These are phyloP conservation scores for Phenganax stokvisi DNA, from an alignment of 92 coral and sea anemone species.

Conservation along the genomic window DNA sequence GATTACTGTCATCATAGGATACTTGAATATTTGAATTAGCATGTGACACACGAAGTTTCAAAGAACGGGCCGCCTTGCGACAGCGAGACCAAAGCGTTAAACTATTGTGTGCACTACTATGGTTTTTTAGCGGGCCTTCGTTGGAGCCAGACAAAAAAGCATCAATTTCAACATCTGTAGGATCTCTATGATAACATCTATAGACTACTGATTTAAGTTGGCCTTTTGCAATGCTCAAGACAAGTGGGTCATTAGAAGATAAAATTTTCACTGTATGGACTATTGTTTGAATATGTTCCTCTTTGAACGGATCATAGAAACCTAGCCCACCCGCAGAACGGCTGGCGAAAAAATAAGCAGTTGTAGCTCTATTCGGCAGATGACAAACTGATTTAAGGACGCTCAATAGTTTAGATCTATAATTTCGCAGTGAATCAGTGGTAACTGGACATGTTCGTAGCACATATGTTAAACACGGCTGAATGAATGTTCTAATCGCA, in stretches of 20 bases:
- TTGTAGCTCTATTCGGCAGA: conserved; percentile 18
- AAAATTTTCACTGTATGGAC: conserved; percentile 32
- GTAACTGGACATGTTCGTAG: neutral
- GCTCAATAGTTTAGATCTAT: conserved; percentile 8
- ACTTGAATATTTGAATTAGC: neutral
- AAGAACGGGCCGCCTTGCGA: conserved; percentile 2
- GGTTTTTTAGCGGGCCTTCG: conserved; percentile 3
- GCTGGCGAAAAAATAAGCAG: conserved; percentile 22
- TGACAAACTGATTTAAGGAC: conserved; percentile 6
- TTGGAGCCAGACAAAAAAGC: conserved; percentile 24
- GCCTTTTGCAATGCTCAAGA: conserved; percentile 7
- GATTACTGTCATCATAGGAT: neutral
- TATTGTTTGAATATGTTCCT: conserved; percentile 17
- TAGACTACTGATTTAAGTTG: conserved; percentile 17
- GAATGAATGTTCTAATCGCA: conserved; percentile 37
- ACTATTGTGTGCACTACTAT: neutral
- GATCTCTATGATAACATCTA: conserved; percentile 6
- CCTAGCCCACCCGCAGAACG: conserved; percentile 29
- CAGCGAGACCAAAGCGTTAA: conserved; percentile 34
- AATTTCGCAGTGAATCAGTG: neutral
- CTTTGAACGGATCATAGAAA: conserved; percentile 23
- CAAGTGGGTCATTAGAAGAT: conserved; percentile 13
- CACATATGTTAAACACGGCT: conserved; percentile 29
- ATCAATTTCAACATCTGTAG: conserved; percentile 9
- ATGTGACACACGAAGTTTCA: neutral